phyloP scores from a whole-genome alignment of 2,797 vertebrate genomes.

The Hybognathus amarus region DNA sequence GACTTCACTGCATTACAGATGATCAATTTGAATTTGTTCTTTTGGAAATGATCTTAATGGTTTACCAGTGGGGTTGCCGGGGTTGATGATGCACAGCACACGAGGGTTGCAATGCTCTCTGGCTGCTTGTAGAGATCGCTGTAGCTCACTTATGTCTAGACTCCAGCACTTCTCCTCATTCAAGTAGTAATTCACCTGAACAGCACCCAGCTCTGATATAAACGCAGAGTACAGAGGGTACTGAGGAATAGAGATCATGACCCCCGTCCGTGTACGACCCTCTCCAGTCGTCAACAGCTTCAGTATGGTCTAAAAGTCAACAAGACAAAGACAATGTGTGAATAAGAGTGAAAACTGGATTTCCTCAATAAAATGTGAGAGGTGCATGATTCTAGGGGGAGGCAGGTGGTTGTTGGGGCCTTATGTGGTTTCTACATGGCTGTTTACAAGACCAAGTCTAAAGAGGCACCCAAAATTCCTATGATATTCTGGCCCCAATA shows the following conservation, averaged over 20 bases:
- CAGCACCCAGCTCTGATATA: conserved; percentile 80
- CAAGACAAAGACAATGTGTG: background rate
- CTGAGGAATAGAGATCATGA: conserved; percentile 91
- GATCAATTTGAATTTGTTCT: background rate
- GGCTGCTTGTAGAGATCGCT: conserved; percentile 79
- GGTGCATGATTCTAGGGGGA: background rate
- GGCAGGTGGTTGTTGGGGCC: background rate
- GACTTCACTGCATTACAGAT: background rate
- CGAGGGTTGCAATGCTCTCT: conserved; percentile 81
- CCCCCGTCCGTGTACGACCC: conserved; percentile 77
- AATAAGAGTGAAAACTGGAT: background rate
- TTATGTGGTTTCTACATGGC: background rate
- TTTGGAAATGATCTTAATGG: background rate
- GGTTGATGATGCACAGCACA: conserved; percentile 91
- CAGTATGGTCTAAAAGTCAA: conserved; percentile 79
- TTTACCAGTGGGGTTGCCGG: conserved; percentile 90
- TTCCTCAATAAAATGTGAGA: background rate
- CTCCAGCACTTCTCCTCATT: conserved; percentile 88
- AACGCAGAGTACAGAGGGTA: conserved; percentile 89
- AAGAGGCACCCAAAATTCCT: background rate
- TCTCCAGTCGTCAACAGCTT: conserved; percentile 86
- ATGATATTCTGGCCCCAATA: background rate
- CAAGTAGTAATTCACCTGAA: conserved; percentile 89
- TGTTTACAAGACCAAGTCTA: background rate
- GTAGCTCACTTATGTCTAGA: conserved; percentile 82